A percentile compares a stretch with the other conserved stretches of the same genome.
Conservation (phyloP, 2,888 invertebrate genomes). For the Cylloceria caligata region DNA sequence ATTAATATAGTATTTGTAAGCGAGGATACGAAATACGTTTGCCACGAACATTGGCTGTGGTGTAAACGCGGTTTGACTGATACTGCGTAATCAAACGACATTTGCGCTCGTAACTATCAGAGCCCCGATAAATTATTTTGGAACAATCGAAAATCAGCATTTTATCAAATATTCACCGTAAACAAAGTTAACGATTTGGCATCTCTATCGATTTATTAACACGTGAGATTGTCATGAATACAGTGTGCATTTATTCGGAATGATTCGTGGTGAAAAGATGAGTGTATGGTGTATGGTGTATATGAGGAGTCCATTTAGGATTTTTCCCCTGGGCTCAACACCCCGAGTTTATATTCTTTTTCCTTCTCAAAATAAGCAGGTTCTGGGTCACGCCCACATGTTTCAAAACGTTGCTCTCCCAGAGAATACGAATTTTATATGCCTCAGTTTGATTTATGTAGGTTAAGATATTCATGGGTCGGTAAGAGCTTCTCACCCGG, state of each 20-base stretch:
- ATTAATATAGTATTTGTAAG: constrained; percentile 47
- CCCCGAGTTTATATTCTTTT: constrained; percentile 50
- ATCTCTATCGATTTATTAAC: neutral
- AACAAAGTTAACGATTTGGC: neutral
- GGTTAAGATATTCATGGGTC: constrained; percentile 71
- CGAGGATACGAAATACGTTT: constrained; percentile 25
- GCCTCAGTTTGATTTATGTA: constrained; percentile 69
- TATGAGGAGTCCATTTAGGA: constrained; percentile 15
- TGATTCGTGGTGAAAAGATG: constrained; percentile 12
- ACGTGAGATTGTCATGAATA: neutral
- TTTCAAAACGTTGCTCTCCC: constrained; percentile 49
- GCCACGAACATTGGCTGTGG: constrained; percentile 27
- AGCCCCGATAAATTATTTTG: constrained; percentile 10
- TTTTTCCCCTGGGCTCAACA: constrained; percentile 28
- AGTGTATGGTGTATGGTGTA: too few relatives aligned
- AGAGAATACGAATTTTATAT: constrained; percentile 70
- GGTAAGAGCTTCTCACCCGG: constrained; percentile 69
- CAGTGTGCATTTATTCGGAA: neutral
- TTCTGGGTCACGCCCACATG: constrained; percentile 60
- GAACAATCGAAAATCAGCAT: neutral
- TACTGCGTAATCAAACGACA: constrained; percentile 29
- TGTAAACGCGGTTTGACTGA: constrained; percentile 20
- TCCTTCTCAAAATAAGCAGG: constrained; percentile 62
- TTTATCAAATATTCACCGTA: neutral
- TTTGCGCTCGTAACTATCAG: neutral